These are phyloP conservation scores for Ditylenchus dipsaci DNA, from an alignment of 1,140 invertebrate species.

Conservation along the genomic window DNA sequence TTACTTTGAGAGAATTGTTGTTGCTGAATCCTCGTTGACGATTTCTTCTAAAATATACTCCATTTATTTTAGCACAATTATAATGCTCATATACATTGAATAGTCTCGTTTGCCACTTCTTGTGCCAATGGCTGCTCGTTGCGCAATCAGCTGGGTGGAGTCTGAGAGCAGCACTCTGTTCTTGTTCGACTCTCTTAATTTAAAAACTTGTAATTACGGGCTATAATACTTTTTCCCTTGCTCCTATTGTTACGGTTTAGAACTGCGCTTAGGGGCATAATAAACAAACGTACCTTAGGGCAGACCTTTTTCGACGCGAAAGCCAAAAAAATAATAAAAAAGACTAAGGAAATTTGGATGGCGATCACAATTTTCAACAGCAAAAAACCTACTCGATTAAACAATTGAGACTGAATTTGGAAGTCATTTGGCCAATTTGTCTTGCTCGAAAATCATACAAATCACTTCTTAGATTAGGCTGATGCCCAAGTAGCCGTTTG, in stretches of 20 bases:
- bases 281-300: too few species aligned
- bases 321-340: background rate
- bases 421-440: constrained; percentile 44
- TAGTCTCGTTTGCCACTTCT: constrained; percentile 16
- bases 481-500: background rate
- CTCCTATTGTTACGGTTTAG: too few species aligned
- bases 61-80: background rate
- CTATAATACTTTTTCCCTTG: too few species aligned
- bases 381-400: constrained; percentile 36
- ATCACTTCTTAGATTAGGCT: background rate
- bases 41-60: constrained; percentile 9
- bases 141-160: constrained; percentile 39
- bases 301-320: too few species aligned
- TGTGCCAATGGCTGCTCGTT: constrained; percentile 12
- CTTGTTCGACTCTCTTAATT: constrained; percentile 46
- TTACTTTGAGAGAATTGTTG: background rate
- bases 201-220: too few species aligned
- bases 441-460: constrained; percentile 28
- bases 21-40: constrained; percentile 12
- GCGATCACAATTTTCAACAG: too few species aligned
- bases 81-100: constrained; percentile 14
- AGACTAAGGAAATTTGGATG: too few species aligned
- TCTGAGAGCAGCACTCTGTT: constrained; percentile 40
- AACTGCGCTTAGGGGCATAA: too few species aligned
- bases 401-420: constrained; percentile 32